Conservation (phyloP, 2,797 vertebrate species). For the Gadopsis bispinosus region DNA sequence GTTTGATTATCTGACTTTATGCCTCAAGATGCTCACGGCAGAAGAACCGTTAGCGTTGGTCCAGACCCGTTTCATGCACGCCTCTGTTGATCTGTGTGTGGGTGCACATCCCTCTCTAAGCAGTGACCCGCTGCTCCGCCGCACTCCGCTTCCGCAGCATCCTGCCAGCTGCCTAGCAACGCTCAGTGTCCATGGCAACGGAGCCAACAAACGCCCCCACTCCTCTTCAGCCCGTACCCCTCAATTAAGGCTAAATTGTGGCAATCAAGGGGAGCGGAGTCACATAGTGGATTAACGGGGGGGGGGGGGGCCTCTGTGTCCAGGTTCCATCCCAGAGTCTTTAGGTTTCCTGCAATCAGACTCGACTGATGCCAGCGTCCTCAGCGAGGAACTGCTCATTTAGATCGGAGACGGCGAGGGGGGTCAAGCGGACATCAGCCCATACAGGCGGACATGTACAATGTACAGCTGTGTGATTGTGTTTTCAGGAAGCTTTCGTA, state of each 20-base stretch:
- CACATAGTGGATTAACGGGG: slow-evolving; percentile 42
- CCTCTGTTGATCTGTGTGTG: slow-evolving; percentile 59
- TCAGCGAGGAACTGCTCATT: slow-evolving; percentile 17
- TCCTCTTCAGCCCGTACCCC: slow-evolving; percentile 76
- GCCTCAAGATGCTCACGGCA: slow-evolving; percentile 18
- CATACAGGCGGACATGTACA: not conserved
- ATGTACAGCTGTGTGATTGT: not conserved
- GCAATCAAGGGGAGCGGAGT: slow-evolving; percentile 75
- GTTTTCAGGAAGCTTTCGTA: not conserved
- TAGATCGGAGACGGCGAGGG: slow-evolving; percentile 2
- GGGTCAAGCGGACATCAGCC: slow-evolving; percentile 20
- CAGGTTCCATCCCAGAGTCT: slow-evolving; percentile 33
- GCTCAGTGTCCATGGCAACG: slow-evolving; percentile 85
- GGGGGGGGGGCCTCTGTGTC: slow-evolving; percentile 3
- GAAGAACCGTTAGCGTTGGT: slow-evolving; percentile 14
- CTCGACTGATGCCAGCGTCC: not conserved
- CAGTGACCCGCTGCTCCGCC: slow-evolving; percentile 83
- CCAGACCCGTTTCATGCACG: slow-evolving; percentile 33
- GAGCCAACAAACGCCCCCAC: slow-evolving; percentile 85
- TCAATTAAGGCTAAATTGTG: slow-evolving; percentile 82
- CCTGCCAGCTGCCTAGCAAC: slow-evolving; percentile 86
- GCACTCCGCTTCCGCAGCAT: slow-evolving; percentile 84
- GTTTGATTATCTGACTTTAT: not conserved
- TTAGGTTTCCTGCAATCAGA: slow-evolving; percentile 41
- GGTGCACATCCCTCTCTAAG: slow-evolving; percentile 77